Evolutionary conservation across 2,888 invertebrate species (phyloP).

Genomic region (Cerastis rubricosa): DNA sequence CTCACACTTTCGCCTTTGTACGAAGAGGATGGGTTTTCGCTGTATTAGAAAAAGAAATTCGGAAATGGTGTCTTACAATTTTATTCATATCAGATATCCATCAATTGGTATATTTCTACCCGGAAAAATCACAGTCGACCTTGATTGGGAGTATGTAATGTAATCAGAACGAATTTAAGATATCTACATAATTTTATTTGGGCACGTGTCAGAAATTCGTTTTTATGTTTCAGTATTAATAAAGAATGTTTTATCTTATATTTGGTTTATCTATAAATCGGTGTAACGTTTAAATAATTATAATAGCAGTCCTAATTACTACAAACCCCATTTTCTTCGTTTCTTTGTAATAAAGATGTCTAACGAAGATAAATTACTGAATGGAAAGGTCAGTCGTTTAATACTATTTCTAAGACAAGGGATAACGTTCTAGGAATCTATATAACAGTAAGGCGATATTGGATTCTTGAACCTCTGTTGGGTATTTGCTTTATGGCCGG

Average conservation of each 20-base stretch:
- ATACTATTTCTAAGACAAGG: slow-evolving; percentile 22
- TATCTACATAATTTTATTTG: neutral
- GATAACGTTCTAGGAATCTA: neutral
- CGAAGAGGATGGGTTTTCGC: neutral
- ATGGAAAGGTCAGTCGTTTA: slow-evolving; percentile 28
- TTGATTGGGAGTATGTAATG: slow-evolving; percentile 7
- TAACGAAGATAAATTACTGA: slow-evolving; percentile 51
- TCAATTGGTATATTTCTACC: neutral
- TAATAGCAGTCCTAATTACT: neutral
- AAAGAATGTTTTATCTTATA: neutral
- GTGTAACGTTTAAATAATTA: slow-evolving; percentile 6
- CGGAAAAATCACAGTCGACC: slow-evolving; percentile 9
- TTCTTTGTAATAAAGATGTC: slow-evolving; percentile 24
- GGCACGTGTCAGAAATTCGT: neutral
- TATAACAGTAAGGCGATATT: slow-evolving; percentile 36
- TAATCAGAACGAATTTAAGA: slow-evolving; percentile 4
- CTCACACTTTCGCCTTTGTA: too few relatives aligned
- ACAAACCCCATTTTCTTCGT: slow-evolving; percentile 7
- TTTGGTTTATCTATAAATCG: neutral
- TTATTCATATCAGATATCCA: neutral
- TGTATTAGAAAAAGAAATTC: slow-evolving; percentile 6
- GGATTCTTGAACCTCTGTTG: slow-evolving; percentile 16
- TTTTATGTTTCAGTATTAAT: neutral
- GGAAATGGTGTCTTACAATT: neutral
- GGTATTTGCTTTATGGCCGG: slow-evolving; percentile 12